phyloP scores from a whole-genome alignment of 2,113 vertebrate genomes.

The Ursus arctos region DNA sequence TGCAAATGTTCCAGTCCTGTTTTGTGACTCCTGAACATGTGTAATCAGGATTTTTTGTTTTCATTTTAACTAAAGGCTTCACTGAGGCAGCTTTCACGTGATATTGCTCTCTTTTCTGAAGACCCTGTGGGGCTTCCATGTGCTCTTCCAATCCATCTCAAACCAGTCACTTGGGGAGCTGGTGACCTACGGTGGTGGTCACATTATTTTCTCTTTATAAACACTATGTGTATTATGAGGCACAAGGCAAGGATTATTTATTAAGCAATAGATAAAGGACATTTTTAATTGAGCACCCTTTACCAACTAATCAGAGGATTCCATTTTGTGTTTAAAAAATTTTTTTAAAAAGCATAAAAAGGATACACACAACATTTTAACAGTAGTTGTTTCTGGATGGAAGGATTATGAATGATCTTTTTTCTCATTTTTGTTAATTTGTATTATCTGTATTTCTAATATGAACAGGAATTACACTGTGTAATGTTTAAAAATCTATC shows the following conservation, averaged over 20 bases:
- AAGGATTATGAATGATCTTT: neutral
- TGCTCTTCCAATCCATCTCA: neutral
- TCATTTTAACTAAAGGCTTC: neutral
- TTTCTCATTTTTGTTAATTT: constrained; percentile 3
- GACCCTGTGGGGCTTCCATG: neutral
- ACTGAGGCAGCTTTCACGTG: neutral
- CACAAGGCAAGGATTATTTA: neutral
- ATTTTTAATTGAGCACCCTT: neutral
- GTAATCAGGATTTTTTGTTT: neutral
- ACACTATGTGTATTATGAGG: neutral
- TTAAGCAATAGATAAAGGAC: neutral
- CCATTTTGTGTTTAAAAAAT: neutral
- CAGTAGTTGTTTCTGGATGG: neutral
- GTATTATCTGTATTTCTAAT: neutral
- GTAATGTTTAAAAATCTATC: constrained; percentile 10
- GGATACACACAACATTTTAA: neutral
- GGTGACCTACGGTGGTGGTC: neutral
- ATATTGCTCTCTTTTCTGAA: neutral
- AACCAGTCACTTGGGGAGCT: neutral
- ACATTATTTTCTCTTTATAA: neutral
- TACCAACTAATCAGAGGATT: neutral
- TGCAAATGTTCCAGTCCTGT: neutral
- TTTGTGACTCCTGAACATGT: neutral
- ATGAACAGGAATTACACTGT: neutral
- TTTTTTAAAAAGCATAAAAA: neutral